Percentiles rank a stretch among this genome's conserved stretches.
phyloP scores from a whole-genome alignment of 2,888 invertebrate genomes.

The Campoplex nolae region DNA sequence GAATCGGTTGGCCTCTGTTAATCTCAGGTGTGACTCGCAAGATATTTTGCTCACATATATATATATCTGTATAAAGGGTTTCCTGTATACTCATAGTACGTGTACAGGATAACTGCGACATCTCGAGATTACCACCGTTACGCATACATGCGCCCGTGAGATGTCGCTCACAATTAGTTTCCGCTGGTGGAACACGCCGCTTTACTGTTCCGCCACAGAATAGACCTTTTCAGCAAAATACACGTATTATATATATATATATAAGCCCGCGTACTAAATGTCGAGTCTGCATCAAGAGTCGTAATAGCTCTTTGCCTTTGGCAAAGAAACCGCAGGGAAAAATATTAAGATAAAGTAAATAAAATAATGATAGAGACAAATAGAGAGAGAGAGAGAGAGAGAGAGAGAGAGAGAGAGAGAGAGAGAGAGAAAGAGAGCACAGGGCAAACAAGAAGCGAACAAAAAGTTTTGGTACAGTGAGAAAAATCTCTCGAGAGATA shows the following conservation, averaged over 20 bases:
- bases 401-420: neutral
- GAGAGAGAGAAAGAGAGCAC: neutral
- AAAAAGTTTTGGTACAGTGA: constrained; percentile 4
- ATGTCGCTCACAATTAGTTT: constrained; percentile 64
- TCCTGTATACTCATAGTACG: constrained; percentile 17
- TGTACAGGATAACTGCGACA: constrained; percentile 24
- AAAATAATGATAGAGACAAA: neutral
- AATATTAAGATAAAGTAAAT: neutral
- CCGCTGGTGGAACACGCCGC: constrained; percentile 44
- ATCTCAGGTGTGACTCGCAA: neutral
- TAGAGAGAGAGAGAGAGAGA: neutral
- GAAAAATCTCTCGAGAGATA: neutral
- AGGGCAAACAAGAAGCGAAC: neutral
- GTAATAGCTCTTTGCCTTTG: constrained; percentile 12
- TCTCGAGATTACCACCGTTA: constrained; percentile 29
- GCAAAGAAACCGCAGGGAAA: neutral
- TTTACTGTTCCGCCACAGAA: constrained; percentile 39
- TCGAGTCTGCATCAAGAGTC: constrained; percentile 7
- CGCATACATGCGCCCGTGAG: constrained; percentile 1
- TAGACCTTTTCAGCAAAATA: constrained; percentile 15
- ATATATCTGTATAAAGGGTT: neutral
- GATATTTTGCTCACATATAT: neutral
- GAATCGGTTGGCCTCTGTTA: neutral
- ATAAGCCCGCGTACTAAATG: neutral
- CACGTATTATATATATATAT: constrained; percentile 12